Conservation (phyloP, 2,797 vertebrate genomes). For the Brachyalestes nurse region DNA sequence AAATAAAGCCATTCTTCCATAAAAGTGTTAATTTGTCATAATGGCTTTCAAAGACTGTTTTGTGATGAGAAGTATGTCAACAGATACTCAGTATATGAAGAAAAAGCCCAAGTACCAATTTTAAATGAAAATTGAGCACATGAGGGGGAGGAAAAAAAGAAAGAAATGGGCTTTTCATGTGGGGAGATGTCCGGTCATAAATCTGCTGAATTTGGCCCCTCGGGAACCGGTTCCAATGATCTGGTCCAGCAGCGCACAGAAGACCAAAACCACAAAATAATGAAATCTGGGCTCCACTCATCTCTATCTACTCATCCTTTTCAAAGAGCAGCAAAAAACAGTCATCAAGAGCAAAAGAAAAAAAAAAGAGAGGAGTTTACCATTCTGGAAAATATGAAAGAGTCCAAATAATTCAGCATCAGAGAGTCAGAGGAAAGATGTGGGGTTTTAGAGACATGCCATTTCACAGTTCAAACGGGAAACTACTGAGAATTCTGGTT, state of each 20-base stretch:
- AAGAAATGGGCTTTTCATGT: constrained; percentile 56
- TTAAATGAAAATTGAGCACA: constrained; percentile 19
- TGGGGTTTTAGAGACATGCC: constrained; percentile 69
- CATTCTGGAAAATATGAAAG: constrained; percentile 69
- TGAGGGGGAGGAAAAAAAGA: neutral
- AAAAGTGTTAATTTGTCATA: neutral
- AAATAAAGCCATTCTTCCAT: neutral
- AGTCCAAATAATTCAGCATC: constrained; percentile 67
- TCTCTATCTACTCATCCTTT: constrained; percentile 70
- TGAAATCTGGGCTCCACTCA: constrained; percentile 72
- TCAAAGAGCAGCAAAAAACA: constrained; percentile 69
- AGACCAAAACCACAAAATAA: constrained; percentile 66
- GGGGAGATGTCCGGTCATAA: constrained; percentile 46
- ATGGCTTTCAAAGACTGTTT: constrained; percentile 4
- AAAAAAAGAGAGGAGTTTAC: constrained; percentile 68
- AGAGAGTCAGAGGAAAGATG: constrained; percentile 52
- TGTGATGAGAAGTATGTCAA: constrained; percentile 2
- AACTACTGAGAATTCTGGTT: constrained; percentile 68
- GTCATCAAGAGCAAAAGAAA: constrained; percentile 60
- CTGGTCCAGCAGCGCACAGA: constrained; percentile 63
- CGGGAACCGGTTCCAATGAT: constrained; percentile 56
- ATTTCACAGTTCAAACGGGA: constrained; percentile 75
- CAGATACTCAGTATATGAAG: constrained; percentile 15
- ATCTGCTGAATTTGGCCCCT: constrained; percentile 49
- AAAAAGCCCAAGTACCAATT: constrained; percentile 29